A percentile compares a stretch with the other conserved stretches of the same genome.
These are phyloP conservation scores for Staurois parvus DNA, from an alignment of 2,797 vertebrate species.

Conservation along the genomic window DNA sequence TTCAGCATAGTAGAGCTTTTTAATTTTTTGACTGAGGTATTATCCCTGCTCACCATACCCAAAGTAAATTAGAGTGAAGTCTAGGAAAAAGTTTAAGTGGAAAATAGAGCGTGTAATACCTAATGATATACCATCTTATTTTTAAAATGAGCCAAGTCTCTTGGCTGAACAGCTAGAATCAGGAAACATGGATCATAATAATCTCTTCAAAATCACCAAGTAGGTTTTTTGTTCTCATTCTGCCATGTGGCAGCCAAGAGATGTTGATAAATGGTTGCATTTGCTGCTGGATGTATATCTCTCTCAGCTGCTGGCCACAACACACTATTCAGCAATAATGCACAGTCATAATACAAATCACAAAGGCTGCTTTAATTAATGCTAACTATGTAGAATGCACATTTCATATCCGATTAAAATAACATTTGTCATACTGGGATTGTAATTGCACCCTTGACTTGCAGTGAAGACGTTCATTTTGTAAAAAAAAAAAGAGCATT, in stretches of 20 bases:
- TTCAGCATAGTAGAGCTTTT: no score
- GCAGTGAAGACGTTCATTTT: neutral
- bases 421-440: constrained; percentile 52
- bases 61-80: neutral
- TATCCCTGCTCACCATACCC: neutral
- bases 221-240: constrained; percentile 16
- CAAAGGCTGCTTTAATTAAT: constrained; percentile 45
- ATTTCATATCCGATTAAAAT: constrained; percentile 50
- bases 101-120: neutral
- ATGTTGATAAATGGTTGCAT: constrained; percentile 30
- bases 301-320: constrained; percentile 17
- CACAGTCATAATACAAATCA: constrained; percentile 26
- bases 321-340: constrained; percentile 8
- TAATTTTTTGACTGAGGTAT: no score
- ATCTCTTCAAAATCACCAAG: constrained; percentile 9
- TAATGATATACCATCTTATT: neutral
- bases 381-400: constrained; percentile 44
- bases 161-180: neutral
- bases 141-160: neutral
- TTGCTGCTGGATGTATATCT: constrained; percentile 25
- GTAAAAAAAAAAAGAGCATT: neutral
- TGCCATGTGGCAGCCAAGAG: constrained; percentile 5
- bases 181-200: constrained; percentile 20
- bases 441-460: constrained; percentile 30
- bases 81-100: neutral